These are phyloP conservation scores for Acronicta psi DNA, from an alignment of 2,888 invertebrate species.

Conservation along the genomic window DNA sequence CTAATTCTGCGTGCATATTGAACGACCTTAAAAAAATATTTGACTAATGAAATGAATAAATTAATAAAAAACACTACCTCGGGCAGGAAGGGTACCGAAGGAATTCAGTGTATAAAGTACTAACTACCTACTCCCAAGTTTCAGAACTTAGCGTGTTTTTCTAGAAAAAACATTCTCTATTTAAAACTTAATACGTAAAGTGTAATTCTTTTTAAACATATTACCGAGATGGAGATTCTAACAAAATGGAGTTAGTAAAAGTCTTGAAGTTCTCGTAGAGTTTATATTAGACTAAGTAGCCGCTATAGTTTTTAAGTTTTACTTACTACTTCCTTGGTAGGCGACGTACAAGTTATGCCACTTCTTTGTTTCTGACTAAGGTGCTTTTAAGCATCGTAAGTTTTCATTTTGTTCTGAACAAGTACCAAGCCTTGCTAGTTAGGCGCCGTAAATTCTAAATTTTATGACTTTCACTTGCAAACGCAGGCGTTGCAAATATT, in stretches of 20 bases:
- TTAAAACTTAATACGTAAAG: not conserved
- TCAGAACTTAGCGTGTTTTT: not conserved
- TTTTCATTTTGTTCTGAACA: slow-evolving; percentile 47
- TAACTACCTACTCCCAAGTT: not conserved
- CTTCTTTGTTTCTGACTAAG: slow-evolving; percentile 54
- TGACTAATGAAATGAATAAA: too few relatives aligned
- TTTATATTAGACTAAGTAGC: slow-evolving; percentile 48
- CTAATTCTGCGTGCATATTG: too few relatives aligned
- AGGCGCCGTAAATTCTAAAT: slow-evolving; percentile 37
- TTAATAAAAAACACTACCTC: too few relatives aligned
- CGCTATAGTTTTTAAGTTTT: slow-evolving; percentile 52
- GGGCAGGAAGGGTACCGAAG: too few relatives aligned
- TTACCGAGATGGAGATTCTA: slow-evolving; percentile 18
- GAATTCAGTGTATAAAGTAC: too few relatives aligned
- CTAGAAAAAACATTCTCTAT: not conserved
- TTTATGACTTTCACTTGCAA: slow-evolving; percentile 28
- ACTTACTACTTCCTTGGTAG: slow-evolving; percentile 39
- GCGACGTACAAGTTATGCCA: slow-evolving; percentile 48
- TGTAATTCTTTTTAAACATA: slow-evolving; percentile 5
- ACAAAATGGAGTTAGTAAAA: slow-evolving; percentile 32
- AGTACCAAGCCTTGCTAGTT: slow-evolving; percentile 24
- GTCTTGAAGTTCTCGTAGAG: slow-evolving; percentile 30
- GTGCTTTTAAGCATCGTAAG: slow-evolving; percentile 51
- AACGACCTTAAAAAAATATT: too few relatives aligned
- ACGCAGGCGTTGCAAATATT: slow-evolving; percentile 33